phyloP scores from a whole-genome alignment of 2,113 vertebrate genomes.

The Labrus mixtus region DNA sequence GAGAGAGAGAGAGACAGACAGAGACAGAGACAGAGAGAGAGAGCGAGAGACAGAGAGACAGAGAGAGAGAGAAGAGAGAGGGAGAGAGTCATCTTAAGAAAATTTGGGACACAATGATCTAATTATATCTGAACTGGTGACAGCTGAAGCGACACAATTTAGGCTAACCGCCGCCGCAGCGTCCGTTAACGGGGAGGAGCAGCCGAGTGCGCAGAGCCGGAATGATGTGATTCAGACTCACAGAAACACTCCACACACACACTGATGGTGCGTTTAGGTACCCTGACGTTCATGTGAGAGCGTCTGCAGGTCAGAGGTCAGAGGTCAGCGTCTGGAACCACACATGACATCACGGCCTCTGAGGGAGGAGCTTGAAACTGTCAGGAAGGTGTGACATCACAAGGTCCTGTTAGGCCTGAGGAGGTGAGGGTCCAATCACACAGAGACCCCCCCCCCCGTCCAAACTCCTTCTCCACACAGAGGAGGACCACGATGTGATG shows the following conservation, averaged over 20 bases:
- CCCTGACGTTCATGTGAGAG: no score
- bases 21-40: no score
- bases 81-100: not conserved
- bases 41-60: not conserved
- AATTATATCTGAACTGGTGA: constrained; percentile 14
- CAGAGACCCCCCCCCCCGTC: no score
- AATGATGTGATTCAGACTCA: not conserved
- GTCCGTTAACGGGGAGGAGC: constrained; percentile 12
- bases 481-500: no score
- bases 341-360: no score
- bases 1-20: no score
- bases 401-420: no score
- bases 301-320: not conserved
- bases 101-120: constrained; percentile 33
- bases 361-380: no score
- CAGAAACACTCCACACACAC: not conserved
- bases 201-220: constrained; percentile 13
- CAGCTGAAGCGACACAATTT: constrained; percentile 18
- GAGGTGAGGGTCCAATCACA: no score
- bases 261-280: not conserved
- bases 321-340: not conserved
- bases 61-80: no score
- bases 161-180: constrained; percentile 16
- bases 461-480: no score
- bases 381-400: no score